A percentile compares a stretch with the other conserved stretches of the same genome.
Conservation (phyloP, 2,113 vertebrate species). For the Hepsetus odoe region DNA sequence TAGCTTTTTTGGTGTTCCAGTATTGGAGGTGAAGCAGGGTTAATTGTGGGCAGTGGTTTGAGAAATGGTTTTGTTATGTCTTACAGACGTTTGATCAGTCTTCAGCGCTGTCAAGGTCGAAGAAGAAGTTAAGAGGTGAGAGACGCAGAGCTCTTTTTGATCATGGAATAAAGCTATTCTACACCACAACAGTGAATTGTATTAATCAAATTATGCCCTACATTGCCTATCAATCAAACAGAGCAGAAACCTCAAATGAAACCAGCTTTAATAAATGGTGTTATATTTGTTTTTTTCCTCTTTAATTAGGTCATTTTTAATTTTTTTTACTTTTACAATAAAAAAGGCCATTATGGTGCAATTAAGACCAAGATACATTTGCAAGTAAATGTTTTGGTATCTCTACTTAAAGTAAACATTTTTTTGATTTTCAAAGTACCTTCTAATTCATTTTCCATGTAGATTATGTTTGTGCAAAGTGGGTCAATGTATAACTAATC, state of each 20-base stretch:
- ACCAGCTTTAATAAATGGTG: background rate
- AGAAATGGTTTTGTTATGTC: conserved; percentile 31
- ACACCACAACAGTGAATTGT: background rate
- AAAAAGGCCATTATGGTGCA: too few relatives aligned
- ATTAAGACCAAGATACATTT: too few relatives aligned
- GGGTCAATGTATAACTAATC: too few relatives aligned
- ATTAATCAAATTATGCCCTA: background rate
- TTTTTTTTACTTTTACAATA: too few relatives aligned
- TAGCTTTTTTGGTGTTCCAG: background rate
- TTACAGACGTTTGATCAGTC: conserved; percentile 94
- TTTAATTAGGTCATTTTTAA: too few relatives aligned
- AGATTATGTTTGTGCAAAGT: too few relatives aligned
- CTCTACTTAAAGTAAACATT: background rate
- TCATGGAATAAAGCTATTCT: background rate
- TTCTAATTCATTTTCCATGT: background rate
- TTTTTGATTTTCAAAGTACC: background rate
- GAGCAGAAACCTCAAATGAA: too few relatives aligned
- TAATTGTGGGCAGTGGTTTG: background rate
- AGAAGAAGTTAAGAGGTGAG: conserved; percentile 97
- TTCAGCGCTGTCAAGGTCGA: conserved; percentile 91
- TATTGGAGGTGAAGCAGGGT: background rate
- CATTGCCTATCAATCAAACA: background rate
- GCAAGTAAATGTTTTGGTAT: background rate
- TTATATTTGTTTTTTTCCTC: too few relatives aligned
- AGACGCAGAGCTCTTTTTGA: conserved; percentile 21